A percentile compares a stretch with the other conserved stretches of the same genome.
Evolutionary conservation across 2,113 vertebrate species (phyloP).

Genomic region (Ammodytes dubius): DNA sequence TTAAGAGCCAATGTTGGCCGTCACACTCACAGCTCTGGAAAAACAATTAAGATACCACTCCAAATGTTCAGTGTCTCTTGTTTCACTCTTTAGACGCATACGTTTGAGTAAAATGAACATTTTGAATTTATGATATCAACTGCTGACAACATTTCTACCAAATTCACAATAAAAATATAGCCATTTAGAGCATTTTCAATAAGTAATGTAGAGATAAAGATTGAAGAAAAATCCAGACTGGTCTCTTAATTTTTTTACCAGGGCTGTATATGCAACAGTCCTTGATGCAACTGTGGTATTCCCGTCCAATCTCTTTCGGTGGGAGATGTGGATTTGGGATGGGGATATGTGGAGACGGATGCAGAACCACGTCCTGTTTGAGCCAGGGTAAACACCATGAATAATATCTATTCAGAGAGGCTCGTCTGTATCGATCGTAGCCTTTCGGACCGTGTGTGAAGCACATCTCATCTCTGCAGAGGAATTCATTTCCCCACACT

Average conservation of each 20-base stretch:
- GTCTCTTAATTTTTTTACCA: no score
- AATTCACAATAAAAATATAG: no score
- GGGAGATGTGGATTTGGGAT: slow-evolving; percentile 19
- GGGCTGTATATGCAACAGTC: background rate
- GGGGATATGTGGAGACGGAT: slow-evolving; percentile 12
- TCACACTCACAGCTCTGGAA: no score
- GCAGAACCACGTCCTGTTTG: slow-evolving; percentile 32
- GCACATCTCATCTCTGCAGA: slow-evolving; percentile 28
- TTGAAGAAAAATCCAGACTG: no score
- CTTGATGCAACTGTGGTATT: background rate
- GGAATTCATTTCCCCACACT: slow-evolving; percentile 29
- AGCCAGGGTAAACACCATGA: slow-evolving; percentile 62
- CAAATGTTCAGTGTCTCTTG: no score
- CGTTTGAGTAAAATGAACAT: no score
- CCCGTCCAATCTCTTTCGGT: background rate
- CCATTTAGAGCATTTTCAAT: no score
- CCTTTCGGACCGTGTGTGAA: slow-evolving; percentile 3
- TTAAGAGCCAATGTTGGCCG: background rate
- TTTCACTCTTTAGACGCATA: no score
- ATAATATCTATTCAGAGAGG: slow-evolving; percentile 63
- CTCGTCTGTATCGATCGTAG: slow-evolving; percentile 51
- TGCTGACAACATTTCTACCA: no score
- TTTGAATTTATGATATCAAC: no score
- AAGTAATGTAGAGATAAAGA: no score
- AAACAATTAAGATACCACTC: no score